A percentile compares a stretch with the other conserved stretches of the same genome.
phyloP scores from a whole-genome alignment of 2,113 vertebrate species.

The Larimichthys crocea region DNA sequence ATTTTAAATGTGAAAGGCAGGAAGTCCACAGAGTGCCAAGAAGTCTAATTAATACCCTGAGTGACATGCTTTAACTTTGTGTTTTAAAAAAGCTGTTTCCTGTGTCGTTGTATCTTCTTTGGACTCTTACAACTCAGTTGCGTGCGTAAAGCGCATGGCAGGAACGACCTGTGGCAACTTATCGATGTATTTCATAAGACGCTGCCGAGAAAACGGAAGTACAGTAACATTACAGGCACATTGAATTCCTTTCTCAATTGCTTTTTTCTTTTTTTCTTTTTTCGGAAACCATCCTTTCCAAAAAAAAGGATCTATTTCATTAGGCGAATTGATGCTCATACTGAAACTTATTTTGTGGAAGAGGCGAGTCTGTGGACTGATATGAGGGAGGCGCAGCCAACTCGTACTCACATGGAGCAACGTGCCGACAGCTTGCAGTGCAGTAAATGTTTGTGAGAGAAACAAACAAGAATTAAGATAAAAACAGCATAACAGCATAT shows the following conservation, averaged over 20 bases:
- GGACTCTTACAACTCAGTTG: neutral
- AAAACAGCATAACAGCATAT: neutral
- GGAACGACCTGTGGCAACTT: neutral
- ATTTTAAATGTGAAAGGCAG: neutral
- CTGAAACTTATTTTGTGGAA: neutral
- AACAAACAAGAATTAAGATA: too few relatives aligned
- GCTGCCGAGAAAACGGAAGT: constrained; percentile 1
- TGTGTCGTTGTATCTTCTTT: neutral
- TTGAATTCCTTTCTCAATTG: neutral
- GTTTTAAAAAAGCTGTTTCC: neutral
- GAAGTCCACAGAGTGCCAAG: neutral
- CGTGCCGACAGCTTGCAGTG: too few relatives aligned
- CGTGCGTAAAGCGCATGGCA: neutral
- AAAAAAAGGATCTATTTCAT: neutral
- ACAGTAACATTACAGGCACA: neutral
- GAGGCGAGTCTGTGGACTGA: neutral
- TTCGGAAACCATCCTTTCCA: too few relatives aligned
- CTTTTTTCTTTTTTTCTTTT: neutral
- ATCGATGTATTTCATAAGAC: neutral
- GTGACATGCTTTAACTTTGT: neutral
- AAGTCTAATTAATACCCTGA: neutral
- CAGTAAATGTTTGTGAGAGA: too few relatives aligned
- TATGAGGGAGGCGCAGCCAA: too few relatives aligned
- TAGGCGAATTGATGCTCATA: neutral
- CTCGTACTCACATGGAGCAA: neutral